Conservation (phyloP, 2,797 vertebrate genomes). For the Aplochiton taeniatus region DNA sequence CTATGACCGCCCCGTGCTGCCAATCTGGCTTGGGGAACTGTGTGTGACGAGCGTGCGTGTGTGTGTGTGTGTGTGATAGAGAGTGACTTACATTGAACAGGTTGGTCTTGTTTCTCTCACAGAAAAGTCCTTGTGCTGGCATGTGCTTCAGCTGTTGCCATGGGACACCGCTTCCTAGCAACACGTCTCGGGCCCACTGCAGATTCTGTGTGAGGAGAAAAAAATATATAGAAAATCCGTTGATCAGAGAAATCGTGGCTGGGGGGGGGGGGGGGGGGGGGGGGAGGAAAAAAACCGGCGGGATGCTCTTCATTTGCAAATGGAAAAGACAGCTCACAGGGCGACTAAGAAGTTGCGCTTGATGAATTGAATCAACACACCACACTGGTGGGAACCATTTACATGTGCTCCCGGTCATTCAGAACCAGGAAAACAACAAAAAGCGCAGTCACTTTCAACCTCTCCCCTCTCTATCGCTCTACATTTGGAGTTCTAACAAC, state of each 20-base stretch:
- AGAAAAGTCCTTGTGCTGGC: constrained; percentile 99
- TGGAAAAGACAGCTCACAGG: neutral
- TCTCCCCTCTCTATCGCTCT: neutral
- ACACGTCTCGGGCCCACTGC: constrained; percentile 98
- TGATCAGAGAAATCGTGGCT: constrained; percentile 18
- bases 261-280: constrained; percentile 19
- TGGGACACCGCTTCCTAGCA: constrained; percentile 96
- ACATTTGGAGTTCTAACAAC: constrained; percentile 19
- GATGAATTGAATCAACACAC: no score
- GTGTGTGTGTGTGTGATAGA: neutral
- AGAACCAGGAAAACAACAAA: constrained; percentile 34
- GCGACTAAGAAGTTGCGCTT: no score
- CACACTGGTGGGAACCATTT: no score
- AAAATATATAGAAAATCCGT: constrained; percentile 55
- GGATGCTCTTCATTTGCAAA: neutral
- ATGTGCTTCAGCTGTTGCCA: constrained; percentile 99
- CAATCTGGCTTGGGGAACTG: no score
- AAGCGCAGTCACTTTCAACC: no score
- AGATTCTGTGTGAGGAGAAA: constrained; percentile 85
- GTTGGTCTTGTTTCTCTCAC: constrained; percentile 99
- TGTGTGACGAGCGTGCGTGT: no score
- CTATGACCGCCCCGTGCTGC: no score
- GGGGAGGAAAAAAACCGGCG: constrained; percentile 19
- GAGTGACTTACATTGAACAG: constrained; percentile 92
- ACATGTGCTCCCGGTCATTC: constrained; percentile 21